These are phyloP conservation scores for Alauda arvensis DNA, from an alignment of 2,797 vertebrate genomes.

Conservation along the genomic window DNA sequence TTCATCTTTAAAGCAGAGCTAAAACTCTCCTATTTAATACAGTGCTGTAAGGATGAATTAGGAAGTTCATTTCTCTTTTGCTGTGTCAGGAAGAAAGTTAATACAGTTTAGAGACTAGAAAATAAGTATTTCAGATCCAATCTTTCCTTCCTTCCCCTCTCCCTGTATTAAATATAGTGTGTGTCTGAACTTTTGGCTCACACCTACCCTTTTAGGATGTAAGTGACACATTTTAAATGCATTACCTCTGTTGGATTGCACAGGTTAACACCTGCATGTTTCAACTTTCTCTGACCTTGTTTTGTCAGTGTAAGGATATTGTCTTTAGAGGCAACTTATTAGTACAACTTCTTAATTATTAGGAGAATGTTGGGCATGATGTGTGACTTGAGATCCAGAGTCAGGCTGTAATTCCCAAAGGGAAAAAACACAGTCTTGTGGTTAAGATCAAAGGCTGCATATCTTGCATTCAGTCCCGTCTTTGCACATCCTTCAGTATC, in stretches of 20 bases:
- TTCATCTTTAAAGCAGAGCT: conserved; percentile 12
- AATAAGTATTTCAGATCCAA: neutral
- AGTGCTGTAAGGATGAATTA: neutral
- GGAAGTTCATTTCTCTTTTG: neutral
- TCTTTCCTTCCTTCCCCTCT: neutral
- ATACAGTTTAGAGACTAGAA: neutral
- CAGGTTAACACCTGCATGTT: neutral
- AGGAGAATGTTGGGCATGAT: neutral
- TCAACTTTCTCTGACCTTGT: neutral
- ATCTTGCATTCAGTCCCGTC: neutral
- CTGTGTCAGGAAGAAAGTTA: conserved; percentile 12
- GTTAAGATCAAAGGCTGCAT: neutral
- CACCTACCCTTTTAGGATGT: neutral
- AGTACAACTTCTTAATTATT: neutral
- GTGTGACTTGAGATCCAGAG: neutral
- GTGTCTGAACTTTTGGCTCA: neutral
- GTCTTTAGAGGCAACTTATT: neutral
- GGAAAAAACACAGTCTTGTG: neutral
- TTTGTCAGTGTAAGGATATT: neutral
- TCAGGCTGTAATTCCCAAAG: neutral
- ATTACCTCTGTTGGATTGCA: neutral
- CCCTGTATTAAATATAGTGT: neutral
- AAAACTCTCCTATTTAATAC: conserved; percentile 13
- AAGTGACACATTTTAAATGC: neutral
- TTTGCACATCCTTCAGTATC: neutral